Evolutionary conservation across 2,888 invertebrate species (phyloP), one percentile per base, ranked within the genome.

Genomic region (Athetis lepigone): DNA sequence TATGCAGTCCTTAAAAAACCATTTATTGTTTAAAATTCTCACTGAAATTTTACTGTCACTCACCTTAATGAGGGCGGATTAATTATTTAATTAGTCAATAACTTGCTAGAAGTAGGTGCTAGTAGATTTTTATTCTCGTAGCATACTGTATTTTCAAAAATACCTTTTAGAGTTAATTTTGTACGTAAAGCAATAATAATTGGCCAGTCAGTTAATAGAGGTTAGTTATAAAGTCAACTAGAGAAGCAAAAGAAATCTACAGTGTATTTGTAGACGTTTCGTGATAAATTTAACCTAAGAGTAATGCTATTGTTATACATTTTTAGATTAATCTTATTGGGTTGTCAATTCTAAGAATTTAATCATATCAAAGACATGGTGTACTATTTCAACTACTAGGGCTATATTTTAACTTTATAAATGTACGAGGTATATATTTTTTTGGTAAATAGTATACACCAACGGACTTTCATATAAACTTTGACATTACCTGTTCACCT

Each of bases 211-310:
- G 18, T 45, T 43, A 27, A 36, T 52, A 13, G 7, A 16, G 50
- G 25, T 25, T n/a, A 51, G 47, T 39, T n/a, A 36, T 25, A 13
- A 59, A 59, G 33, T 50, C 7, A 29, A 42, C 8, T 51, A 66
- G 70, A 70, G 51, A 6, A 16, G 36, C 65, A 65, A 72, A 71
- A 58, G 42, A 56, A 8, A 57, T 42, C 29, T 13, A 46, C 2
- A 33, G 27, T 56, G 46, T 40, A 70, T 62, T 51, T 62, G 46
- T 56, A 37, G 25, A 13, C 4, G n/a, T 13, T 27, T 47, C n/a
- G 49, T 50, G 40, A 70, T 64, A 70, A 23, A 63, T 45, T 33
- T 47, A 42, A 43, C 27, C 37, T 57, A 63, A 70, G 52, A 45
- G 4, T 33, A 33, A 33, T 8, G n/a, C n/a, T 13, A 33, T 33